phyloP scores from a whole-genome alignment of 2,888 invertebrate species.

The Conomelus anceps region DNA sequence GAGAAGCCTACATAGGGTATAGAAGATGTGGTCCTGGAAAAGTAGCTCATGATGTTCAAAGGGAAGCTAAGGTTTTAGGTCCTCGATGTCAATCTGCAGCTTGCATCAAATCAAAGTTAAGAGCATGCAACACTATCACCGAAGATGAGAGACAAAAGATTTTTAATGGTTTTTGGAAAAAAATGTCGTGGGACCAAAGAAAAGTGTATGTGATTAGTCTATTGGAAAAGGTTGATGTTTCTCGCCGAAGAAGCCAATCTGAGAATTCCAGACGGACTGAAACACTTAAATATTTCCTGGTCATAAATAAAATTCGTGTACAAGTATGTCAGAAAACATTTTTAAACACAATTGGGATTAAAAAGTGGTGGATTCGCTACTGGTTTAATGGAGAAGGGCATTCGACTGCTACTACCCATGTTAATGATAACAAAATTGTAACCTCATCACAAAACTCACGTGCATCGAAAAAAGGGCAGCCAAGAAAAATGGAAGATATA shows the following conservation, averaged over 20 bases:
- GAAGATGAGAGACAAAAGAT: too few species aligned
- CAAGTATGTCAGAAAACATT: slow-evolving; percentile 7
- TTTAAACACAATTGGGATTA: too few species aligned
- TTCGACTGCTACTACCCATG: background rate
- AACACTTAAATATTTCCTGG: slow-evolving; percentile 6
- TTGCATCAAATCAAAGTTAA: too few species aligned
- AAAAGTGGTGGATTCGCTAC: too few species aligned
- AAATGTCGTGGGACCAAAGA: background rate
- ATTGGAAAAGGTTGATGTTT: background rate
- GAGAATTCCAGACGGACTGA: slow-evolving; percentile 10
- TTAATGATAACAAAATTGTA: slow-evolving; percentile 8
- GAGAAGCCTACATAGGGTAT: slow-evolving; percentile 19
- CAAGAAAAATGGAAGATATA: background rate
- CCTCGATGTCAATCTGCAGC: too few species aligned
- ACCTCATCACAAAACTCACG: too few species aligned
- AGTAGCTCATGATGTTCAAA: slow-evolving; percentile 9
- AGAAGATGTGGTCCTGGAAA: slow-evolving; percentile 18
- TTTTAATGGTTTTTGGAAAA: too few species aligned
- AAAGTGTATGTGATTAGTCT: background rate
- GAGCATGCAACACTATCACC: too few species aligned
- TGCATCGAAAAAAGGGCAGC: slow-evolving; percentile 1
- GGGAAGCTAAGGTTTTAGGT: too few species aligned
- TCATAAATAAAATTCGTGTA: slow-evolving; percentile 1
- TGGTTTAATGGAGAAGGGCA: background rate
- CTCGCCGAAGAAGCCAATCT: background rate